Conservation (phyloP, 2,797 vertebrate species). For the Enteromius anoplus region DNA sequence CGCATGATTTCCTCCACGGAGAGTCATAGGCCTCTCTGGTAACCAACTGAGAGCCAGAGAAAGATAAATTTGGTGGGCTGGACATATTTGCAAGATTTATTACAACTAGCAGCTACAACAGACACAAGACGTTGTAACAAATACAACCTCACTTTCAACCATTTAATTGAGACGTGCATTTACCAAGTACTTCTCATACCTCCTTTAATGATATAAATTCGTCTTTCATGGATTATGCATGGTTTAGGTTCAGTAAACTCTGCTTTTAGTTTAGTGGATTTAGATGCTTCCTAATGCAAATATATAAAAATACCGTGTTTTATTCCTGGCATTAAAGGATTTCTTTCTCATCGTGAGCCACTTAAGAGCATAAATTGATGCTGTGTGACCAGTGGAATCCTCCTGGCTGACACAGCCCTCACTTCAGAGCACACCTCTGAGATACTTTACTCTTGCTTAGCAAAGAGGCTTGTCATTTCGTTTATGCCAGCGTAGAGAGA, state of each 20-base stretch:
- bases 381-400: slow-evolving; percentile 46
- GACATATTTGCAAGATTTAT: not conserved
- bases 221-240: slow-evolving; percentile 43
- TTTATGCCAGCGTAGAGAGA: not conserved
- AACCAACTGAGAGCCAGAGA: not conserved
- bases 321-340: slow-evolving; percentile 56
- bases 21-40: not conserved
- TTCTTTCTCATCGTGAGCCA: slow-evolving; percentile 40
- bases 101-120: not conserved
- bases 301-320: slow-evolving; percentile 47
- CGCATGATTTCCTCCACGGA: not conserved
- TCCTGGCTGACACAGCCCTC: slow-evolving; percentile 37
- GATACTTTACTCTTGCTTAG: slow-evolving; percentile 36
- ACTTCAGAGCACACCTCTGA: slow-evolving; percentile 30
- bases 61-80: not conserved
- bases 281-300: slow-evolving; percentile 40
- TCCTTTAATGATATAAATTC: slow-evolving; percentile 32
- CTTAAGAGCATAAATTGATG: slow-evolving; percentile 47
- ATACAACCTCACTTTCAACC: slow-evolving; percentile 21
- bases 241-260: slow-evolving; percentile 37
- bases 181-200: slow-evolving; percentile 27
- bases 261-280: slow-evolving; percentile 44
- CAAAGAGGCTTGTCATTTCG: slow-evolving; percentile 17
- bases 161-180: slow-evolving; percentile 24
- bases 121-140: slow-evolving; percentile 9